These are phyloP conservation scores for Bombus haemorrhoidalis DNA, from an alignment of 1,140 invertebrate species.

Conservation along the genomic window DNA sequence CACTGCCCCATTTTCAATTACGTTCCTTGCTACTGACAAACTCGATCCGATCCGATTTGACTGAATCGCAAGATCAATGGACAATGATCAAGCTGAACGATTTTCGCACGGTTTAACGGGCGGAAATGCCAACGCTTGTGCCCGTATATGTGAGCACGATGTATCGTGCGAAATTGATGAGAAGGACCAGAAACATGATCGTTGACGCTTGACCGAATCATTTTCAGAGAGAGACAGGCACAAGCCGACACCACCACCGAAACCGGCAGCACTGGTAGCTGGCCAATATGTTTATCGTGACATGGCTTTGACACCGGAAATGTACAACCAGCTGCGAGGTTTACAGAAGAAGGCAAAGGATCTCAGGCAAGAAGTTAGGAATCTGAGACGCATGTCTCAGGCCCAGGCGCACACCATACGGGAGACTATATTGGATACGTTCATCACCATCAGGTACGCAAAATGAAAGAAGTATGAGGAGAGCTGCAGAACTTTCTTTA, in stretches of 20 bases:
- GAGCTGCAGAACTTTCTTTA: too few species aligned
- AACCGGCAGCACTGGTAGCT: slow-evolving; percentile 88
- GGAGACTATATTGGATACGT: slow-evolving; percentile 95
- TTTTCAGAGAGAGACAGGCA: slow-evolving; percentile 89
- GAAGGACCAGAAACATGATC: not conserved
- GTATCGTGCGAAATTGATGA: not conserved
- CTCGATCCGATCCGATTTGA: not conserved
- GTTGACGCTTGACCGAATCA: slow-evolving; percentile 7
- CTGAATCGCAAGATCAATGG: not conserved
- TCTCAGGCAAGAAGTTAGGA: slow-evolving; percentile 93
- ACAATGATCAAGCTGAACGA: not conserved
- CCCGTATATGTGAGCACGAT: slow-evolving; percentile 10
- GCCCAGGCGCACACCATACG: slow-evolving; percentile 94
- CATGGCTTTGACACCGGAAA: slow-evolving; percentile 90
- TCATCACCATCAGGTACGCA: slow-evolving; percentile 89
- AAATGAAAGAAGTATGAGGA: not conserved
- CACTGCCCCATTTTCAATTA: not conserved
- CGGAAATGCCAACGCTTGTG: slow-evolving; percentile 30
- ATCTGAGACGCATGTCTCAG: slow-evolving; percentile 93
- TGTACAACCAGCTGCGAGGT: slow-evolving; percentile 92
- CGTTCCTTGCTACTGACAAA: not conserved
- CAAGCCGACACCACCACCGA: slow-evolving; percentile 93
- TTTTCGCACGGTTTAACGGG: slow-evolving; percentile 47
- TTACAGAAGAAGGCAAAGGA: slow-evolving; percentile 96
- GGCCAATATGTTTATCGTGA: slow-evolving; percentile 87